Base-by-base conservation (phyloP, 2,113 vertebrate species). In the Ageneiosus marmoratus region DNA sequence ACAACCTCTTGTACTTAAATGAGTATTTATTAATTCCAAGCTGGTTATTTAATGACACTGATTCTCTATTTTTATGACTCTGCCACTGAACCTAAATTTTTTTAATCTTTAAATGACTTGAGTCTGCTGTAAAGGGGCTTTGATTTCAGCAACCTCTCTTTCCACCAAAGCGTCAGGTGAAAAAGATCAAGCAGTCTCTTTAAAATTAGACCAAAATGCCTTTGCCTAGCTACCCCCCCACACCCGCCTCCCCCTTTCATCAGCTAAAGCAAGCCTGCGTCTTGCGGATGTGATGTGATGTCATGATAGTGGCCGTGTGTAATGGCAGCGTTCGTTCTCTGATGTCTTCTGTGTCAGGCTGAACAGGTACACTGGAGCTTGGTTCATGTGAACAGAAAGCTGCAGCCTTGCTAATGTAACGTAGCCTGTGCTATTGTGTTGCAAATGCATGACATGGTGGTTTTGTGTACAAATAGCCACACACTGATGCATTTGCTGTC, bases 351-450 rank as follows among this genome's bases (percentile, higher is more conserved):
- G 37, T 75, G 60, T 83, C 62, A 24, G 82, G 18, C 70, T 74
- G 41, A 73, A 51, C 60, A 77, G 73, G 50, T 83, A 67, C 62
- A 56, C 73, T 67, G 60, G 53, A 62, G 44, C 70, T 62, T 16
- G 51, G 80, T 75, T 63, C 67, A 37, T 7, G 44, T 63, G 70
- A 82, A 51, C 80, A 16, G 29, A 75, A 82, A 82, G 55, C 70
- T 62, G 70, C 80, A 82, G 70, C 46, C 29, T 56, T 75, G 70
- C 70, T 75, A 82, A 63, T 34, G 73, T 55, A 46, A 69, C 62
- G 15, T 70, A 70, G 79, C 60, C 73, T 51, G 65, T 29, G 81
- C 81, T 82, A 58, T 84, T 81, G 81, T 83, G 58, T 81, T 85
- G 74, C 27, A 82, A 11, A 29, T 75, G 74, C 69, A 77, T 81